Conservation (phyloP, 2,888 invertebrate species). For the Metacarcinus magister region DNA sequence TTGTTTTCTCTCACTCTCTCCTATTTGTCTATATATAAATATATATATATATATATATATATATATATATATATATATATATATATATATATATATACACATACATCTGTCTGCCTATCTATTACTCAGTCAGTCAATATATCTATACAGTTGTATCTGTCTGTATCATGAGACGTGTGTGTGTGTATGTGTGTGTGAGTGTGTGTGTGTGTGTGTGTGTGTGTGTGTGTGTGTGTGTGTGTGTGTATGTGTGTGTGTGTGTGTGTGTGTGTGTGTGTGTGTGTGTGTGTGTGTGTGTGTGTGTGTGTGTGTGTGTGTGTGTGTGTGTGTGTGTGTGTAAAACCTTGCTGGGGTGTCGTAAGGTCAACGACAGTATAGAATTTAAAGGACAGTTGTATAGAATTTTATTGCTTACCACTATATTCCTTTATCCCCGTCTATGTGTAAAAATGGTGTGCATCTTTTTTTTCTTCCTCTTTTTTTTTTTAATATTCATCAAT, state of each 20-base stretch:
- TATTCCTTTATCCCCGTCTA: not conserved
- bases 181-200: not conserved
- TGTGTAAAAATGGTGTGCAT: not conserved
- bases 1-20: not conserved
- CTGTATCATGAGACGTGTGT: too few relatives aligned
- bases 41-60: not conserved
- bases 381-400: not conserved
- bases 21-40: too few relatives aligned
- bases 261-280: not conserved
- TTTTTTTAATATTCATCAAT: not conserved
- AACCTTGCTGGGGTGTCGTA: not conserved
- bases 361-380: not conserved
- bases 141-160: not conserved
- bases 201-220: conserved; percentile 26
- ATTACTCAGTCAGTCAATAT: not conserved
- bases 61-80: not conserved
- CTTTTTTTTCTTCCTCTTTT: too few relatives aligned
- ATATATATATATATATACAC: not conserved
- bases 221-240: conserved; percentile 21
- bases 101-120: too few relatives aligned
- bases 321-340: not conserved
- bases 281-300: conserved; percentile 14
- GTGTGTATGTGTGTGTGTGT: not conserved
- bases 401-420: not conserved
- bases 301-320: conserved; percentile 15